phyloP scores from a whole-genome alignment of 2,113 vertebrate genomes.

The Mionectes macconnelli region DNA sequence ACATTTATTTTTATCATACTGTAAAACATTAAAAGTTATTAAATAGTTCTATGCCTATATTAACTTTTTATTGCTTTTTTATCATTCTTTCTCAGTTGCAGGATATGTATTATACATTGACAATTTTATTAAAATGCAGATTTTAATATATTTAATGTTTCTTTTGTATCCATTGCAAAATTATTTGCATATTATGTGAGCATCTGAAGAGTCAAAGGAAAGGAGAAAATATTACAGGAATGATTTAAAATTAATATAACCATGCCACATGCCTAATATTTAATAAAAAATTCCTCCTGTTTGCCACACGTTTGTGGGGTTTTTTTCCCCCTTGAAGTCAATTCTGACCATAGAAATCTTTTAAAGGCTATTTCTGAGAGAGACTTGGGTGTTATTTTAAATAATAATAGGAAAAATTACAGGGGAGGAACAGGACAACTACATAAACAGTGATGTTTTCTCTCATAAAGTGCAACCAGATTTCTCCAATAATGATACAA shows the following conservation, averaged over 20 bases:
- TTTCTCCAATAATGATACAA: slow-evolving; percentile 63
- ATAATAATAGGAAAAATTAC: slow-evolving; percentile 64
- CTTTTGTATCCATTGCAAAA: slow-evolving; percentile 72
- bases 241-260: slow-evolving; percentile 71
- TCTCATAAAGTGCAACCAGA: slow-evolving; percentile 64
- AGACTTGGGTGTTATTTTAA: slow-evolving; percentile 63
- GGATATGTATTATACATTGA: slow-evolving; percentile 71
- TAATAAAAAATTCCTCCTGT: slow-evolving; percentile 67
- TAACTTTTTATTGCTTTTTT: slow-evolving; percentile 76
- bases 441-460: slow-evolving; percentile 54
- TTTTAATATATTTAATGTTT: slow-evolving; percentile 81
- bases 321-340: slow-evolving; percentile 56
- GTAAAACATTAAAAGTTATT: slow-evolving; percentile 72
- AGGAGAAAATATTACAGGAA: slow-evolving; percentile 68
- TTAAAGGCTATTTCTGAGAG: slow-evolving; percentile 62
- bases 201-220: slow-evolving; percentile 69
- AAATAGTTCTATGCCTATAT: slow-evolving; percentile 67
- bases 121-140: slow-evolving; percentile 80
- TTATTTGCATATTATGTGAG: slow-evolving; percentile 74
- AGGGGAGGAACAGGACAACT: slow-evolving; percentile 61
- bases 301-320: slow-evolving; percentile 2
- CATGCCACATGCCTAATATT: slow-evolving; percentile 68
- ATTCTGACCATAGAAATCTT: slow-evolving; percentile 61
- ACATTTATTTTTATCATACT: slow-evolving; percentile 56
- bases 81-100: slow-evolving; percentile 66